These are phyloP conservation scores for Brachionus rotundiformis DNA, from an alignment of 1,140 invertebrate species.

Conservation along the genomic window DNA sequence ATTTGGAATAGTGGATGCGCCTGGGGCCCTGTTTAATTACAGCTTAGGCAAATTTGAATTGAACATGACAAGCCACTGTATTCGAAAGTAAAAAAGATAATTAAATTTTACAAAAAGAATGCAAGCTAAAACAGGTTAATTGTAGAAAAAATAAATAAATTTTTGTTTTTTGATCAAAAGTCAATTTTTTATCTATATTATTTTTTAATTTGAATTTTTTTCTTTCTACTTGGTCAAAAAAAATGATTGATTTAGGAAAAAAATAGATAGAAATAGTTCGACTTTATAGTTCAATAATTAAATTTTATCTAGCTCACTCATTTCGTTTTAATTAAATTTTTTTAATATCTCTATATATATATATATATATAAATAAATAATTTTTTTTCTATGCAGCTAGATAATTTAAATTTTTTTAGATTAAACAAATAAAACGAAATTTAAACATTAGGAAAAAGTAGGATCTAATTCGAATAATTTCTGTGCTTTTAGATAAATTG, in stretches of 20 bases:
- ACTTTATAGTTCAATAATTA: slow-evolving; percentile 45
- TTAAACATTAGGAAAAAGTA: slow-evolving; percentile 1
- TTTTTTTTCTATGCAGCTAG: too few species aligned
- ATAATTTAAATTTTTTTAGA: slow-evolving; percentile 44
- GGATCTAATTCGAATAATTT: neutral
- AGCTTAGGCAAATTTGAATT: neutral
- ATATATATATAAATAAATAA: too few species aligned
- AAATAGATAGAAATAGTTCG: neutral
- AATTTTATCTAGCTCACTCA: neutral
- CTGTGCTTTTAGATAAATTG: neutral
- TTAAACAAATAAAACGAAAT: slow-evolving; percentile 36
- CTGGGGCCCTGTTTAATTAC: slow-evolving; percentile 1
- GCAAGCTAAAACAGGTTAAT: slow-evolving; percentile 36
- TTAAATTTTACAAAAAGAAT: neutral
- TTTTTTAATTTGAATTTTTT: too few species aligned
- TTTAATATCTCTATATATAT: too few species aligned
- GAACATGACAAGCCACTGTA: neutral
- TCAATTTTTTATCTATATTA: neutral
- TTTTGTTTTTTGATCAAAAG: neutral
- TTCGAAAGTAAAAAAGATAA: slow-evolving; percentile 7
- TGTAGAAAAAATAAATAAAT: slow-evolving; percentile 26
- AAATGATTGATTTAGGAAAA: neutral
- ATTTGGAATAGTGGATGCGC: neutral
- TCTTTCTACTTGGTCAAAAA: too few species aligned
- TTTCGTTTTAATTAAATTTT: neutral